Base-by-base conservation (phyloP, 53 echinoderm and acorn worm genomes). In the Henricia sp. region DNA sequence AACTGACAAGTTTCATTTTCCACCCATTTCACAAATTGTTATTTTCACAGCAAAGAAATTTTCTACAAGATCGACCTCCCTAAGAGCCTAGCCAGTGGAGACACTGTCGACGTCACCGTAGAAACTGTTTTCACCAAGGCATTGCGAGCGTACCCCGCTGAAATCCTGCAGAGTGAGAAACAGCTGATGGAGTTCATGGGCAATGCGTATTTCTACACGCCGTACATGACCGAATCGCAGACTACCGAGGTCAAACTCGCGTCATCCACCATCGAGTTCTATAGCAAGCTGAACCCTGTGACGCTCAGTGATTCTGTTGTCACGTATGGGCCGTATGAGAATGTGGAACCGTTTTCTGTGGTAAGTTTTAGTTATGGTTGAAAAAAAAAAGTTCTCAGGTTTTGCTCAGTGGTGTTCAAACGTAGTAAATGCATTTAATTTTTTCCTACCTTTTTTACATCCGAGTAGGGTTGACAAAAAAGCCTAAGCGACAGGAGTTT, bases 241-340 rank as follows among this genome's bases (percentile, higher is more conserved):
- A 96, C 90, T 25, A 94, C 97, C 32, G 88, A 87, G 50, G 92
- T 96, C 32, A 92, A 90, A 67, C 52, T 96, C 66, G 84, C 97
- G 12, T 91, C 97, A n/a, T 90, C 83, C 38, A 89, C 67, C 34
- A 84, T 96, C 30, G 97, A 96, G 70, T 96, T 56, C 29, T 84
- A 73, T 76, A 92, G 86, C 68, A 96, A 96, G 71, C 69, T 94
- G 11, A 92, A 92, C 69, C 97, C 97, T 33, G 92, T 89, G 0
- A 85, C 94, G 11, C 76, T 88, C 0, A 88, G 82, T 59, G 97
- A 96, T 32, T 92, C 94, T 4, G 42, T 56, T 68, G 86, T 96
- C 72, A 94, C 94, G 6, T 96, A 94, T 82, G 97, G 97, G 14
- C 94, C 97, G 11, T 96, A 94, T 82, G 94, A 96, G 29, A 90